Base-by-base conservation (phyloP, 2,888 invertebrate species). In the Phyllotreta striolata region DNA sequence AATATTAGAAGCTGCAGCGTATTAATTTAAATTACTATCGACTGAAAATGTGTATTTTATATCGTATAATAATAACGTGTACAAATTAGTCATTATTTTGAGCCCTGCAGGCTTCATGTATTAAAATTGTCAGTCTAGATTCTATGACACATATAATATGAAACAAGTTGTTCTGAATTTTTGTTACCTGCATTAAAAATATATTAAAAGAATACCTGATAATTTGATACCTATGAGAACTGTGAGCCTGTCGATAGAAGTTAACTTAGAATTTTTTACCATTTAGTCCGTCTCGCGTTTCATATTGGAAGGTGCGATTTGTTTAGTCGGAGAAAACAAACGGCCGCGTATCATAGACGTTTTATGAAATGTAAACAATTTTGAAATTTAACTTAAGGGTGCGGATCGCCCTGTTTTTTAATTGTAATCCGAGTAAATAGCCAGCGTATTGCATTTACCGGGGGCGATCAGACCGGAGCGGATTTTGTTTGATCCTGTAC, bases 281-380 rank as follows among this genome's bases (percentile, higher is more conserved):
- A 39, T 35, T 24, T 58, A 38, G 49, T 24, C 24, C 4, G 24
- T 43, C 34, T 51, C 40, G 35, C 24, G 41, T 58, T 58, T 49
- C 49, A 51, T 58, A 51, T 55, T 41, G n/a, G 41, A 58, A 58
- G 58, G 58, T 58, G 58, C 41, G 58, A 58, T 58, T 41, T 51
- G 51, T 58, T 58, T 58, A 34, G 40, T 12, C 39, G 39, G 34
- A 38, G 43, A 37, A 44, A 56, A 44, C 35, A 24, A 24, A 35
- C 9, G 35, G 10, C 34, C 3, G n/a, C 10, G 14, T 44, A 44
- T 44, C 46, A 44, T 7, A 13, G 46, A 9, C 34, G 49, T 24
- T 49, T 49, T 49, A 49, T 49, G 14, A 44, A 49, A 49, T n/a
- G 49, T 12, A 49, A 49, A 24, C 10, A 49, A 49, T 6, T 24